A percentile compares a stretch with the other conserved stretches of the same genome.
Conservation (phyloP, 2,888 invertebrate genomes). For the Tachina grossa region DNA sequence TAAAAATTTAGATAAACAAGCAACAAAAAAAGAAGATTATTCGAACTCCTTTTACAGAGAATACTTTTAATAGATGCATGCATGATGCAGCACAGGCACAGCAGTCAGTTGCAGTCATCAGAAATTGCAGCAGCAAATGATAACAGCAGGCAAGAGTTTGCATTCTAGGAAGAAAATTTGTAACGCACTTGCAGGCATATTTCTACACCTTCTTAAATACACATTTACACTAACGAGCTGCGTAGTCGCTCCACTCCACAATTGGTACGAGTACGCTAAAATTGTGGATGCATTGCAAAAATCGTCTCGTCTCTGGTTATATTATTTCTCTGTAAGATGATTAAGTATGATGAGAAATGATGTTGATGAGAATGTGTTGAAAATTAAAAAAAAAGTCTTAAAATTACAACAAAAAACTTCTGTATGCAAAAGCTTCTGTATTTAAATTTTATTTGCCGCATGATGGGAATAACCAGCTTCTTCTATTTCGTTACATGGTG, state of each 20-base stretch:
- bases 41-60: conserved; percentile 14
- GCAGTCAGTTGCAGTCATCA: conserved; percentile 37
- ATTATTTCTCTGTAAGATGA: conserved; percentile 59
- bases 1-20: conserved; percentile 61
- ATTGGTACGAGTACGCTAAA: conserved; percentile 18
- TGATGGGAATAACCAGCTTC: conserved; percentile 2
- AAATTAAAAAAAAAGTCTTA: conserved; percentile 13
- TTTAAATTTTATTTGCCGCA: conserved; percentile 29
- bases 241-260: conserved; percentile 42
- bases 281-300: conserved; percentile 8
- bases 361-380: conserved; percentile 57
- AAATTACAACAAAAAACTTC: conserved; percentile 25
- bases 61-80: conserved; percentile 39
- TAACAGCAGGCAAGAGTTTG: conserved; percentile 49
- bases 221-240: conserved; percentile 60
- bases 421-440: conserved; percentile 47
- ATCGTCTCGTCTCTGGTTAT: conserved; percentile 36
- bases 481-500: background rate
- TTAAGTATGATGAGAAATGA: conserved; percentile 68
- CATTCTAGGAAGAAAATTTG: conserved; percentile 61
- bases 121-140: conserved; percentile 30
- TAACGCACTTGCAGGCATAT: conserved; percentile 67
- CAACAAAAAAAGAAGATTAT: background rate
- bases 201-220: conserved; percentile 68
- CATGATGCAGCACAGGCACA: conserved; percentile 20